phyloP scores from a whole-genome alignment of 2,888 invertebrate genomes.

The Ophioninae sp. region DNA sequence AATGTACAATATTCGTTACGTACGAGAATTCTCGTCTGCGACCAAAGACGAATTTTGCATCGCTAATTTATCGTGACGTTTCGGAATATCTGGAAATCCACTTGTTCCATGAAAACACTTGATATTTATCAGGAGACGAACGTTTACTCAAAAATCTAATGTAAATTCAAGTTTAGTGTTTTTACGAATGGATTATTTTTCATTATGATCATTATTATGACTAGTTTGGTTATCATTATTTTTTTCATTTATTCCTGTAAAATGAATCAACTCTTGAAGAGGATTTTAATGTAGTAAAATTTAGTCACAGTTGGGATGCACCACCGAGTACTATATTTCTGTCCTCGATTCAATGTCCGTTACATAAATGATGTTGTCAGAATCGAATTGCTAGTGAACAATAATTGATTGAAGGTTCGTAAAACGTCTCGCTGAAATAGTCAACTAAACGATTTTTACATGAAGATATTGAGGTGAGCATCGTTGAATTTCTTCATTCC shows the following conservation, averaged over 20 bases:
- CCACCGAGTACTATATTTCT: not conserved
- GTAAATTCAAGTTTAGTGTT: not conserved
- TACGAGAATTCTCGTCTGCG: conserved; percentile 3
- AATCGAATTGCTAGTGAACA: not conserved
- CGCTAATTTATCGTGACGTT: conserved; percentile 11
- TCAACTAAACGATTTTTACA: too few species aligned
- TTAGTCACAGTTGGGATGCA: too few species aligned
- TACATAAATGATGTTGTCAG: not conserved
- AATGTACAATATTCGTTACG: not conserved
- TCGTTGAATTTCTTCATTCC: too few species aligned
- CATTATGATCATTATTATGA: not conserved
- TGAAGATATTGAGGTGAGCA: too few species aligned
- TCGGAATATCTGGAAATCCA: not conserved
- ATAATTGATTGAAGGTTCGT: not conserved
- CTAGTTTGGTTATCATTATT: not conserved
- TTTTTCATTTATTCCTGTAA: not conserved
- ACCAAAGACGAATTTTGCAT: conserved; percentile 36
- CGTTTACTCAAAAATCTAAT: not conserved
- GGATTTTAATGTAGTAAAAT: not conserved
- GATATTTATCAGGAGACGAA: not conserved
- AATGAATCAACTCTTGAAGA: not conserved
- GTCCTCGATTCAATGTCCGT: not conserved
- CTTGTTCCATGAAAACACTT: not conserved
- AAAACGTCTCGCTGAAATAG: not conserved
- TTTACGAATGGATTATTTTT: not conserved